Base-by-base conservation (phyloP, 2,113 vertebrate genomes). In the Aegypius monachus region DNA sequence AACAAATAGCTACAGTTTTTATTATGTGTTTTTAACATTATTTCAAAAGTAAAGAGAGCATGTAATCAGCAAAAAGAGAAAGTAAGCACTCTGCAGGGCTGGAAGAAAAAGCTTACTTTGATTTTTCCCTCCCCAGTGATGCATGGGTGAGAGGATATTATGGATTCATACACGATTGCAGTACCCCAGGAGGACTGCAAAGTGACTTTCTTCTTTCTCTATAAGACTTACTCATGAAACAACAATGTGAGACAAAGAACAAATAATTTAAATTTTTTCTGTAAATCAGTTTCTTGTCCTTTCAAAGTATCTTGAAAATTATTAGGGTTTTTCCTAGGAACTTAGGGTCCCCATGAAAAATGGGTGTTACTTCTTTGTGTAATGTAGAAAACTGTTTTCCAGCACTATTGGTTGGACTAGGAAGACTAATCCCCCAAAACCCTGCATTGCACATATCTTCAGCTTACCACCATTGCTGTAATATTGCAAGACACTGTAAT, bases 151-250 rank as follows among this genome's bases (percentile, higher is more conserved):
- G 74, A 96, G 73, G 45, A 70, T 7, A 70, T 97, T 95, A 96
- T 94, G 62, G 94, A 90, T 95, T 93, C 84, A 87, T 82, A 88
- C 38, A 82, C 0, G 2, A 90, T 50, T 95, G 66, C 78, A 74
- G 2, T 71, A 58, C 81, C 87, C 58, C 89, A 88, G 62, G 81
- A 94, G 84, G 23, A 85, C 74, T 74, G 50, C 74, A 95, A 95
- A 96, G 71, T 88, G 93, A 94, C 84, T 95, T 96, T 97, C 53
- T 72, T 70, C 74, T 95, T 85, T 80, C 45, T 81, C 43, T 79
- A 1, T 55, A 84, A 88, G 53, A 65, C 38, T 65, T 86, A 67
- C 13, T 66, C 56, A 65, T 40, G 47, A 91, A 95, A 95, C 32
- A 92, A 58, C 56, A 86, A 42, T 42, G 38, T 66, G 58, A 94